Base-by-base conservation (phyloP, 23 tunicate species). In the Pegea sp. region DNA sequence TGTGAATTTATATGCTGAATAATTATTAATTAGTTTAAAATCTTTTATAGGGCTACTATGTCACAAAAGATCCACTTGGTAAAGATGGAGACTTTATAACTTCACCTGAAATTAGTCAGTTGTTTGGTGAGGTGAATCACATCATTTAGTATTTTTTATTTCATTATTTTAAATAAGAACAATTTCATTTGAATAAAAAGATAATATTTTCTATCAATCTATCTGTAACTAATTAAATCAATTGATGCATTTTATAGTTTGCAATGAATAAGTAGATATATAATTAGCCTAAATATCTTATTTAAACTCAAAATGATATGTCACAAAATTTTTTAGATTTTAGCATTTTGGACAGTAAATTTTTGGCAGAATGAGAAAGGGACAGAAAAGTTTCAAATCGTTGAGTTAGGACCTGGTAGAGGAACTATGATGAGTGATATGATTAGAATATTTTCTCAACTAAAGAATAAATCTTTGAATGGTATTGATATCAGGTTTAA, bases 61-160 rank as follows among this genome's bases (percentile, higher is more conserved):
- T 70, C 64, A 65, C 66, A 21, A 59, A 53, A 54, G 96, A 87
- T 59, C 51, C 65, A 61, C 54, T 84, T 29, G 95, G 95, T 4
- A 19, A 30, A 38, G 22, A 60, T 5, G 96, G 96, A 25, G 96
- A 87, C 50, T 87, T 87, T 56, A 67, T 87, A 3, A 87, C 96
- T 1, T 75, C 88, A 25, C 96, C 96, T 8, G 96, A 87, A 56
- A 62, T 87, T 2, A 69, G 63, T 33, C 96, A 87, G 72, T 64
- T 87, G 62, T 87, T 87, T 76, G 96, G 96, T 18, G 96, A 87
- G 71, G 77, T 76, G n/a, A n/a, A n/a, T n/a, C n/a, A n/a, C n/a
- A n/a, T n/a, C n/a, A n/a, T n/a, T n/a, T n/a, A n/a, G n/a, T n/a
- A n/a, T n/a, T n/a, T n/a, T n/a, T n/a, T n/a, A n/a, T n/a, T n/a